Percentiles rank a stretch among this genome's conserved stretches.
Evolutionary conservation across 2,888 invertebrate species (phyloP).

Genomic region (Campopleginae sp.): DNA sequence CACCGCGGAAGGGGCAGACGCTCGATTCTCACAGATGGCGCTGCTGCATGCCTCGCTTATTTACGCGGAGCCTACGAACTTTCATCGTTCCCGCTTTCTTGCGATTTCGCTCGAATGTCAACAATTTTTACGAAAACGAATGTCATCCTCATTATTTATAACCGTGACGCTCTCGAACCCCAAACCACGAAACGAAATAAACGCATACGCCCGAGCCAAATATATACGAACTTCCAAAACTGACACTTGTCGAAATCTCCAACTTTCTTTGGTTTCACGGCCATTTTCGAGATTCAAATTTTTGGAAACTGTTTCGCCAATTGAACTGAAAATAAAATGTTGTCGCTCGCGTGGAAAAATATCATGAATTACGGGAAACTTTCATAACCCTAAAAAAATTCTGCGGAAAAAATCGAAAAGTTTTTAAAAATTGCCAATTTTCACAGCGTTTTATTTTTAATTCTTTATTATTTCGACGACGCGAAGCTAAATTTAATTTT

Average conservation of each 20-base stretch:
- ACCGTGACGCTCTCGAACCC: constrained; percentile 55
- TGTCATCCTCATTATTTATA: constrained; percentile 64
- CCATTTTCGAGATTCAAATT: no score
- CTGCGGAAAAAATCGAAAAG: not conserved
- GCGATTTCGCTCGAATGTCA: constrained; percentile 34
- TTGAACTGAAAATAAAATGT: no score
- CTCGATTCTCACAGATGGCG: constrained; percentile 55
- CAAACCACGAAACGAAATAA: not conserved
- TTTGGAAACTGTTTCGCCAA: no score
- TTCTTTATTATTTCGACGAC: no score
- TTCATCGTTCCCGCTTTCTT: constrained; percentile 4
- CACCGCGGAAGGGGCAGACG: constrained; percentile 21
- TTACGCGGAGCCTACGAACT: constrained; percentile 34
- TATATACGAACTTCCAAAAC: not conserved
- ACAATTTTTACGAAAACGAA: constrained; percentile 49
- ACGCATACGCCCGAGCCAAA: not conserved
- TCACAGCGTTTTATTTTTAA: not conserved
- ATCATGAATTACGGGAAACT: no score
- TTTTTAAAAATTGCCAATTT: not conserved
- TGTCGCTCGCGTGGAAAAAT: no score
- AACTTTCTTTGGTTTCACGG: not conserved
- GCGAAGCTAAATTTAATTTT: not conserved
- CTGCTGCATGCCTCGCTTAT: constrained; percentile 25
- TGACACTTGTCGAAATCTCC: not conserved
- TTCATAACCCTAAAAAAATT: not conserved